These are phyloP conservation scores for Galeopterus variegatus DNA, from an alignment of 2,113 vertebrate species.

Conservation along the genomic window DNA sequence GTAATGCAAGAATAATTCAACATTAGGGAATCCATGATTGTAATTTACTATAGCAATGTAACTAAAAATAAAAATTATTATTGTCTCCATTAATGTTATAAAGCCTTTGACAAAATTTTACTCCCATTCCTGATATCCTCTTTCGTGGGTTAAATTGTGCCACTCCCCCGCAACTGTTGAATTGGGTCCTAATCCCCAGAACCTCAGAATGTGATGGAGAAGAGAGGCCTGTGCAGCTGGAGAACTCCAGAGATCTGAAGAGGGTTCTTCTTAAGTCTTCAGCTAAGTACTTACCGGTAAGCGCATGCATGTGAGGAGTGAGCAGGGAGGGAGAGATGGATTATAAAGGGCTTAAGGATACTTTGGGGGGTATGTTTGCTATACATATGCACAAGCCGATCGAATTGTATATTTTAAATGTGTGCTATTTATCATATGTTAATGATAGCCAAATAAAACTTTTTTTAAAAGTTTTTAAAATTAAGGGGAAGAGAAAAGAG, in stretches of 20 bases:
- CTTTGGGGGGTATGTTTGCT: background rate
- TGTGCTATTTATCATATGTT: background rate
- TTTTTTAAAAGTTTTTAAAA: background rate
- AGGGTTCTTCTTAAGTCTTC: background rate
- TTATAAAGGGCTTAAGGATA: background rate
- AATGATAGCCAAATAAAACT: background rate
- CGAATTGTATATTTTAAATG: background rate
- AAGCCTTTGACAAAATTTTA: conserved; percentile 39
- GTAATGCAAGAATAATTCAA: conserved; percentile 17
- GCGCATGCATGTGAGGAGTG: background rate
- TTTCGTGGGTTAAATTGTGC: background rate
- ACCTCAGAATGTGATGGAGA: background rate
- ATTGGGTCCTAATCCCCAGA: background rate
- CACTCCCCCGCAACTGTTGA: background rate
- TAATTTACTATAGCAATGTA: background rate
- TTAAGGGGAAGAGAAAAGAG: background rate
- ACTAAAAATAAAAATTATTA: background rate
- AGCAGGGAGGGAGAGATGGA: background rate
- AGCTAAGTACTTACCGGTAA: background rate
- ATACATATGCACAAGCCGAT: background rate
- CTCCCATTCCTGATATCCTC: background rate
- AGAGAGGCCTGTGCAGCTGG: background rate
- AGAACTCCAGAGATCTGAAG: background rate
- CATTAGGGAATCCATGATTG: background rate
- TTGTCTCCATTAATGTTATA: background rate